Evolutionary conservation across 2,888 invertebrate genomes (phyloP).

Genomic region (Megalurothrips usitatus): DNA sequence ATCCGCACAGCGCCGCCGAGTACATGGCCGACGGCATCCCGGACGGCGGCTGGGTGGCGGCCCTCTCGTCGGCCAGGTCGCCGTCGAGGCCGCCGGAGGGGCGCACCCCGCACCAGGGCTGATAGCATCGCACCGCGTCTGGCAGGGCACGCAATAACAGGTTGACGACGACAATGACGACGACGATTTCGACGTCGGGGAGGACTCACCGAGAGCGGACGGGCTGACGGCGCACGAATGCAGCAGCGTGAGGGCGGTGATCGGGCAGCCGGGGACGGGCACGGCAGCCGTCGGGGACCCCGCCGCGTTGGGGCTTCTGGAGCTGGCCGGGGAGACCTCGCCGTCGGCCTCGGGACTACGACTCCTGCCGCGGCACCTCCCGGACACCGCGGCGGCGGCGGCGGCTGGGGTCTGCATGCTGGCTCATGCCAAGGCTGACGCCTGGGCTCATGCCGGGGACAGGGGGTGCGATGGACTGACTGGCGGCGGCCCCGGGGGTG

Average conservation of each 20-base stretch:
- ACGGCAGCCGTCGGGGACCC: not conserved
- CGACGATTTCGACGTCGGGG: too few species aligned
- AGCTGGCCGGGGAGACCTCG: not conserved
- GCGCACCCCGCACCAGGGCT: not conserved
- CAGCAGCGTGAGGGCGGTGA: conserved; percentile 1
- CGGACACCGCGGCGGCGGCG: too few species aligned
- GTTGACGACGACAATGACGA: too few species aligned
- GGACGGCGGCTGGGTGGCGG: not conserved
- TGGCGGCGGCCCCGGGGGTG: not conserved
- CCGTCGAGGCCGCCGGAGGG: not conserved
- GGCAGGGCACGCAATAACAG: not conserved
- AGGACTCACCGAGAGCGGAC: not conserved
- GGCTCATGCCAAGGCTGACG: too few species aligned
- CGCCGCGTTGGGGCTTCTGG: not conserved
- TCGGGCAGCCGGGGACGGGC: not conserved
- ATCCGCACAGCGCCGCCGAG: not conserved
- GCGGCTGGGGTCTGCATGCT: too few species aligned
- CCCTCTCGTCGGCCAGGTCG: not conserved
- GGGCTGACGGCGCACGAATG: not conserved
- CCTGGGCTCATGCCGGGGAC: not conserved
- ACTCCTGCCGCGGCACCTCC: not conserved
- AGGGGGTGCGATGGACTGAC: conserved; percentile 5
- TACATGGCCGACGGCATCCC: not conserved
- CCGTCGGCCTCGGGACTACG: not conserved
- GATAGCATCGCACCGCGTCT: not conserved